Evolutionary conservation across 2,888 invertebrate species (phyloP), one percentile per base, ranked within the genome.

Genomic region (Polydrusus pterygomalis): DNA sequence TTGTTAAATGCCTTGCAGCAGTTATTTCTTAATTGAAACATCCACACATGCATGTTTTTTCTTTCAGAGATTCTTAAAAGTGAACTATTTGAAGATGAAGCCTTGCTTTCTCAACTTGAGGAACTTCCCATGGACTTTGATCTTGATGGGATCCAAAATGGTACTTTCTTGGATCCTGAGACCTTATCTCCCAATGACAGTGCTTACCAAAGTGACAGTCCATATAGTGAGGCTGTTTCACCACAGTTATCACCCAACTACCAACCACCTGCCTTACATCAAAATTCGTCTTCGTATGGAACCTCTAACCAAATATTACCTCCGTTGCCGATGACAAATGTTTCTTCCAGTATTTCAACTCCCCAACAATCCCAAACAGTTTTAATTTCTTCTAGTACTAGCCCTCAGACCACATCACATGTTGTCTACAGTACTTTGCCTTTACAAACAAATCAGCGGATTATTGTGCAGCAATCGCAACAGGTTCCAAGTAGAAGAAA

Each of bases 51-150:
- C 2, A 15, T 65, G 15, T 49, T 45, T 70, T n/a, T 18, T 51
- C 2, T 69, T 67, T 45, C 47, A 60, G 47, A 65, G 93, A 93
- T 87, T 89, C 93, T 78, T 89, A 90, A 88, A 81, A 87, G 85
- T 80, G 89, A 87, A 77, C 83, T 91, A 13, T 90, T 91, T 79
- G 87, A 86, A 9, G 90, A 91, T 80, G 90, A 90, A 43, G 86
- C 87, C 8, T 83, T 90, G 6, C 83, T 90, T 0, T 87, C 89
- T 0, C 88, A 89, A 73, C 81, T 90, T 60, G 89, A 89, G 38
- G 89, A 89, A 9, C 82, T 89, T 56, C 85, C 85, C 13, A 87
- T 89, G 85, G 89, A 89, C 13, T 89, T 90, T 71, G 89, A 89
- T 82, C 87, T 89, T 67, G 82, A 88, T 18, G 87, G 87, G 74